These are phyloP conservation scores for Artemia sinica DNA, from an alignment of 2,888 invertebrate species.

Conservation along the genomic window DNA sequence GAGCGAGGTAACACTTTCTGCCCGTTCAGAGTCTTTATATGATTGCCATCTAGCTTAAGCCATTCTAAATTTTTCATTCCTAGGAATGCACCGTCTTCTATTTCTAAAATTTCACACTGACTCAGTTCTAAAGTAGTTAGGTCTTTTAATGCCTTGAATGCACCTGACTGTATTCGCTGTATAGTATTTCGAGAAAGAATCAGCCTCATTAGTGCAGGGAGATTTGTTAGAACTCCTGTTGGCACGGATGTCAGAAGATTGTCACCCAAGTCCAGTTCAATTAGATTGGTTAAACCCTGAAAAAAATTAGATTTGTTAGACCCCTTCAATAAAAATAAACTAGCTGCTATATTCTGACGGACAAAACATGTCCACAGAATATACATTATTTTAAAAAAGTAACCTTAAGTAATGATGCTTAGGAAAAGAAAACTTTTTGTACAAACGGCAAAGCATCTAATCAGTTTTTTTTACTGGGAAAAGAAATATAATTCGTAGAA, in stretches of 20 bases:
- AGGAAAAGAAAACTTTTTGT: no score
- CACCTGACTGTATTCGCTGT: conserved; percentile 46
- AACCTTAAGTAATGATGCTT: no score
- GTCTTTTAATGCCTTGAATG: conserved; percentile 54
- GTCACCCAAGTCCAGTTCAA: conserved; percentile 68
- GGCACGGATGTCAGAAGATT: conserved; percentile 62
- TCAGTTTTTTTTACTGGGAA: no score
- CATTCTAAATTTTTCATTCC: conserved; percentile 64
- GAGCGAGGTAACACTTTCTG: conserved; percentile 53
- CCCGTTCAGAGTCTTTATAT: conserved; percentile 51
- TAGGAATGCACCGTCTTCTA: conserved; percentile 62
- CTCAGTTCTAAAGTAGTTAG: conserved; percentile 63
- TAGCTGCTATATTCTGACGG: no score
- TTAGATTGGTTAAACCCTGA: conserved; percentile 57
- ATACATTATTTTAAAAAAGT: no score
- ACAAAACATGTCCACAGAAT: no score
- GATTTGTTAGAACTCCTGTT: conserved; percentile 55
- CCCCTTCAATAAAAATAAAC: no score
- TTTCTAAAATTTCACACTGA: conserved; percentile 54
- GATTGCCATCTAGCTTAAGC: conserved; percentile 65
- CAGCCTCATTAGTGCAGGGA: conserved; percentile 62
- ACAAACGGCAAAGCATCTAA: no score
- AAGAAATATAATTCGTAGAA: no score
- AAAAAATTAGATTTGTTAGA: not conserved
- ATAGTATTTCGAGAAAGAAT: conserved; percentile 66